Evolutionary conservation across 2,888 invertebrate species (phyloP), one percentile per base, ranked within the genome.

Genomic region (Eueremaeus valkanovi): DNA sequence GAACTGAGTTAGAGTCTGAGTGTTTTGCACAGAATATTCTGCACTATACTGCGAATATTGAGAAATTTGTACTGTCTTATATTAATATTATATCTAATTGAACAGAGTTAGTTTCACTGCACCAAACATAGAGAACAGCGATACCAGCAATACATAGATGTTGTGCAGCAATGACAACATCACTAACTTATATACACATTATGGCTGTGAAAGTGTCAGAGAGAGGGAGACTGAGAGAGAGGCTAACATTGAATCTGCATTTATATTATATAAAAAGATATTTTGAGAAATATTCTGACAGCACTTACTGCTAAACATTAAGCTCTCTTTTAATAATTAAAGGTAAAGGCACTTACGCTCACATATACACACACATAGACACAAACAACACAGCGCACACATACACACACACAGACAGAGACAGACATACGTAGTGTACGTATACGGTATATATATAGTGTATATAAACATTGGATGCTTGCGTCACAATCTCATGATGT

Each of bases 171-270:
- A 61, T 61, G 61, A 24, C 27, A n/a, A 24, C 61, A 61, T 61
- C 27, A 61, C 31, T 61, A 24, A n/a, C n/a, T 21, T 21, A n/a
- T 21, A 51, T 3, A 5, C 6, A 5, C 36, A 36, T 36, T 36
- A 11, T 11, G 6, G 11, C 11, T 36, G 11, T 11, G 36, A 8
- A 36, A 36, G 6, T 8, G 5, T 11, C 36, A 36, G 5, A 8
- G 36, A n/a, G n/a, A n/a, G n/a, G n/a, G n/a, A n/a, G n/a, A n/a
- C n/a, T n/a, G n/a, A n/a, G n/a, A n/a, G n/a, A n/a, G n/a, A n/a
- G 61, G 29, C 29, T 61, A 61, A 31, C 61, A 61, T 61, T 24
- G 61, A 61, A 61, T 61, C 61, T 61, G 61, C 61, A 61, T 61
- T 31, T 61, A 61, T 51, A 51, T 51, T 29, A n/a, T n/a, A n/a